A percentile compares a stretch with the other conserved stretches of the same genome.
phyloP scores from a whole-genome alignment of 2,797 vertebrate genomes.

The Coilia nasus region DNA sequence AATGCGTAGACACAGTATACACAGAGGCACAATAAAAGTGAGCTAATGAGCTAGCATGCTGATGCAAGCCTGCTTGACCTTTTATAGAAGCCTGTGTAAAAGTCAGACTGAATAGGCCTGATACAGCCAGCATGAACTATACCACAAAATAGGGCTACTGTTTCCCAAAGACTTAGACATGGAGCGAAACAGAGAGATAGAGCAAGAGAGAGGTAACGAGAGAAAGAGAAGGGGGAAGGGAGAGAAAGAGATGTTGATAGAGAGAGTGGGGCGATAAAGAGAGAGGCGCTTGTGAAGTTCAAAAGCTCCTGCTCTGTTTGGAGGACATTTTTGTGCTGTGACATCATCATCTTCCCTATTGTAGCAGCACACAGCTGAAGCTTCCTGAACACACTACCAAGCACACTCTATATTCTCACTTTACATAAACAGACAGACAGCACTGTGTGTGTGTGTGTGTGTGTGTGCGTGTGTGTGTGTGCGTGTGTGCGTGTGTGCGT shows the following conservation, averaged over 20 bases:
- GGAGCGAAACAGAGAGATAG: background rate
- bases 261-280: background rate
- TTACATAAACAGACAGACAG: too few relatives aligned
- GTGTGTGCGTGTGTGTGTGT: constrained; percentile 5
- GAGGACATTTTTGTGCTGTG: constrained; percentile 10
- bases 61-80: constrained; percentile 5
- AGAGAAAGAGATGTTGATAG: background rate
- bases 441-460: too few relatives aligned
- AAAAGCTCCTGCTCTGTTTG: constrained; percentile 16
- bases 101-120: constrained; percentile 6
- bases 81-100: background rate
- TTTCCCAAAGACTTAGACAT: background rate
- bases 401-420: background rate
- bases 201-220: background rate
- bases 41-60: constrained; percentile 7
- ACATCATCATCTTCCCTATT: background rate
- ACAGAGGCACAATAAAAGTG: background rate
- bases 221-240: background rate
- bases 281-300: constrained; percentile 4
- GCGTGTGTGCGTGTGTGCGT: background rate
- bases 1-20: background rate
- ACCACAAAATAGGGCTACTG: constrained; percentile 13
- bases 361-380: background rate
- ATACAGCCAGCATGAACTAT: constrained; percentile 7
- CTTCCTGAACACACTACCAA: background rate